These are phyloP conservation scores for Drosophila kohkoa DNA, from an alignment of 1,140 invertebrate genomes.

Conservation along the genomic window DNA sequence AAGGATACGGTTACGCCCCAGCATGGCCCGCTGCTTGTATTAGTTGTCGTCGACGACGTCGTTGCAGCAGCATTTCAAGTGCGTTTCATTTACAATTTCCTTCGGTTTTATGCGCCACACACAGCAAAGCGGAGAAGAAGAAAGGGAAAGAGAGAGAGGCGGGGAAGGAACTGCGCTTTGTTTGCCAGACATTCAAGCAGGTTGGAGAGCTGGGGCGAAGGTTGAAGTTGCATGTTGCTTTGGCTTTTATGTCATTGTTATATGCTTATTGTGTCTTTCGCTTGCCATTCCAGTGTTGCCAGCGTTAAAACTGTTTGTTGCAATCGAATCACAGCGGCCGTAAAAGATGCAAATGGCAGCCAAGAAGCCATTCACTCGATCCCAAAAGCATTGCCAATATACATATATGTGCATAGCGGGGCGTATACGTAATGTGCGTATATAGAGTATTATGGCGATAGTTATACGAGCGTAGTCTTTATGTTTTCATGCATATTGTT, in stretches of 20 bases:
- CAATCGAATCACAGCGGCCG: constrained; percentile 76
- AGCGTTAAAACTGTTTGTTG: constrained; percentile 74
- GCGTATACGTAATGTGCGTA: constrained; percentile 45
- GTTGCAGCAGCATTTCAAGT: constrained; percentile 71
- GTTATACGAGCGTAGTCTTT: neutral
- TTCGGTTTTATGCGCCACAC: constrained; percentile 71
- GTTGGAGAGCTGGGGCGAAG: neutral
- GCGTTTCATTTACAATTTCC: constrained; percentile 82
- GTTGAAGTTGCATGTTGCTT: constrained; percentile 51
- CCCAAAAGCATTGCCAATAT: constrained; percentile 32
- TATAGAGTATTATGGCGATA: too few relatives aligned
- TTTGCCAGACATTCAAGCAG: neutral
- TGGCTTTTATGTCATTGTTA: constrained; percentile 75
- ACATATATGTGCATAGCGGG: neutral
- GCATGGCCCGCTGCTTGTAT: constrained; percentile 11
- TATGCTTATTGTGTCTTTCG: constrained; percentile 67
- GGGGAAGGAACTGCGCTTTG: neutral
- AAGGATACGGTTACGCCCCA: constrained; percentile 48
- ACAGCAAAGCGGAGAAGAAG: constrained; percentile 19
- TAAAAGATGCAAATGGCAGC: constrained; percentile 77
- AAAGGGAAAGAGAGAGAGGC: constrained; percentile 26
- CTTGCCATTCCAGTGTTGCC: constrained; percentile 7
- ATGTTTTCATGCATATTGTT: constrained; percentile 20
- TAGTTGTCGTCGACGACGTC: constrained; percentile 25
- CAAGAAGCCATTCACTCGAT: constrained; percentile 41